These are phyloP conservation scores for Chrysaora quinquecirrha DNA, from an alignment of 30 jellyfish, hydroid and myxozoan species.

Conservation along the genomic window DNA sequence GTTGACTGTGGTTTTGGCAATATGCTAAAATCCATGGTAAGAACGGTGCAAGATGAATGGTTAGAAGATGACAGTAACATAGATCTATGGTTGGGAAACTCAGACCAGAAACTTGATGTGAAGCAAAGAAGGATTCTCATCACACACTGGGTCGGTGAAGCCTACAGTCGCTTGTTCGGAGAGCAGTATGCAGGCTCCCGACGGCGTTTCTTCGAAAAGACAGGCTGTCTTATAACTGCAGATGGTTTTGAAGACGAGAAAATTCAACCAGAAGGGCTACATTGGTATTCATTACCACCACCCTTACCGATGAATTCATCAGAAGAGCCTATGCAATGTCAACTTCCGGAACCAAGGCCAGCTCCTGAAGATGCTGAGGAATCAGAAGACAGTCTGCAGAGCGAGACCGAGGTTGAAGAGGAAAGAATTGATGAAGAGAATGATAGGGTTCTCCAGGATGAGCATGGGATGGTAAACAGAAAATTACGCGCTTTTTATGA, in stretches of 20 bases:
- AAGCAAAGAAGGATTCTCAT: slow-evolving; percentile 1
- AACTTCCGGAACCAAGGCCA: slow-evolving; percentile 37
- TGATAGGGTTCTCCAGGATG: slow-evolving; percentile 29
- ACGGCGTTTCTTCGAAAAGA: slow-evolving; percentile 15
- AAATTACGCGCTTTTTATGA: slow-evolving; percentile 25
- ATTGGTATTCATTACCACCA: slow-evolving; percentile 16
- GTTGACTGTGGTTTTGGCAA: slow-evolving; percentile 43
- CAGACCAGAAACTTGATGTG: slow-evolving; percentile 19
- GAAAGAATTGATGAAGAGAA: slow-evolving; percentile 32
- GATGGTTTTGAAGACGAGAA: slow-evolving; percentile 35
- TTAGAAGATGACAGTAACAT: slow-evolving; percentile 20
- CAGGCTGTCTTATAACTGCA: slow-evolving; percentile 40
- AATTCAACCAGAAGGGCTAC: slow-evolving; percentile 32
- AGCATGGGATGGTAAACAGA: slow-evolving; percentile 26
- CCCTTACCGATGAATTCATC: slow-evolving; percentile 20
- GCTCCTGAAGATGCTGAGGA: slow-evolving; percentile 35
- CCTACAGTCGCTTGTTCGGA: background rate
- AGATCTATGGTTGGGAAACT: slow-evolving; percentile 29
- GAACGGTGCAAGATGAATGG: slow-evolving; percentile 30
- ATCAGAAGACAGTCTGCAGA: slow-evolving; percentile 12
- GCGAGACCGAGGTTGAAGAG: slow-evolving; percentile 41
- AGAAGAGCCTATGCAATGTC: slow-evolving; percentile 39
- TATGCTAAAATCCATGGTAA: slow-evolving; percentile 31
- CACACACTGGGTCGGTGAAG: slow-evolving; percentile 30
- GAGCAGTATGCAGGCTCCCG: background rate